Conservation (phyloP, 1,140 invertebrate genomes). For the Berghia stephanieae region DNA sequence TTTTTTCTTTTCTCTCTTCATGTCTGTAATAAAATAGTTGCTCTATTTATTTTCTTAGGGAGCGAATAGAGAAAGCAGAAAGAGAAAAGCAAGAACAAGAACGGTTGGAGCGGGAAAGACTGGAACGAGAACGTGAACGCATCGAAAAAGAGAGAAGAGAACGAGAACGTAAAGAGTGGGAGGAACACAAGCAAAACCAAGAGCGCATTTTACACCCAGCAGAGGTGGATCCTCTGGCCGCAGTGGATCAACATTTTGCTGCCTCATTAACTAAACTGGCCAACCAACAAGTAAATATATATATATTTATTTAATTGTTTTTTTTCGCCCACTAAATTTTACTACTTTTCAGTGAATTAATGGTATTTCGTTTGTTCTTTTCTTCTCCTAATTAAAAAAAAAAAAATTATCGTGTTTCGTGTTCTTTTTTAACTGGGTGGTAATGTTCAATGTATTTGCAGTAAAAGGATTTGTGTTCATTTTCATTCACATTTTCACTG, state of each 20-base stretch:
- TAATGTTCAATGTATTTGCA: no score
- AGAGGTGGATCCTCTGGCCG: conserved; percentile 66
- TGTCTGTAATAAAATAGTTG: no score
- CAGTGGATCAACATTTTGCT: conserved; percentile 89
- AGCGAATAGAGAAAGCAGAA: conserved; percentile 34
- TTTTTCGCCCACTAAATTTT: neutral
- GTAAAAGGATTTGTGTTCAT: no score
- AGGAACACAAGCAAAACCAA: conserved; percentile 65
- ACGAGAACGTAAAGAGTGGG: conserved; percentile 38
- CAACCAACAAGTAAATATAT: conserved; percentile 78
- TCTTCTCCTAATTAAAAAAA: no score
- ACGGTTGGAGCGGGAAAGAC: conserved; percentile 63
- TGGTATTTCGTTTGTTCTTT: no score
- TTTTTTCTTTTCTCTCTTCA: no score
- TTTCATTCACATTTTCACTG: no score
- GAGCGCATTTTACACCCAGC: conserved; percentile 65
- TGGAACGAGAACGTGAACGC: conserved; percentile 68
- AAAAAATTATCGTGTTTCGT: no score
- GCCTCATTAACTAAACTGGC: conserved; percentile 82
- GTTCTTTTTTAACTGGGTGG: no score
- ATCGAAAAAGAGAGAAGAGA: conserved; percentile 40
- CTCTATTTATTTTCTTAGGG: no score
- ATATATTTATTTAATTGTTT: neutral
- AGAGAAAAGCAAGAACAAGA: conserved; percentile 34
- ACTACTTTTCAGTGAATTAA: neutral